Percentiles rank a stretch among this genome's conserved stretches.
Conservation (phyloP, 2,888 invertebrate species). For the Athalia cordata region DNA sequence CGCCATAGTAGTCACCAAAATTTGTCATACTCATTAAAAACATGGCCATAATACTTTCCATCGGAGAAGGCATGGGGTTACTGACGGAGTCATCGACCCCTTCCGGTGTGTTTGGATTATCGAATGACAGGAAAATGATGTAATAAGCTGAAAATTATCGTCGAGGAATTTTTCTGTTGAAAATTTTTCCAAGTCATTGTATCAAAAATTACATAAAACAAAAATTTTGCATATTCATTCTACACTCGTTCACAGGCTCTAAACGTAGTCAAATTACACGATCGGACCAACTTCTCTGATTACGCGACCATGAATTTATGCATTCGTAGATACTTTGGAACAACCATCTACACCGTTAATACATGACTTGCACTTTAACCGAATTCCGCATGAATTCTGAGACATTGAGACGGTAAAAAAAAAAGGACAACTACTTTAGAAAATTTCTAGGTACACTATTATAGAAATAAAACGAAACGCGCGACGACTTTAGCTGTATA, state of each 20-base stretch:
- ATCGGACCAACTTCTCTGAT: slow-evolving; percentile 20
- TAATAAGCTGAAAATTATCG: slow-evolving; percentile 84
- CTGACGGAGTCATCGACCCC: slow-evolving; percentile 87
- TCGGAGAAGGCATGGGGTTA: slow-evolving; percentile 93
- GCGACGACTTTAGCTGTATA: neutral
- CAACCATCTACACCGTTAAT: neutral
- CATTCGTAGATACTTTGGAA: neutral
- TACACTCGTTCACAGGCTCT: neutral
- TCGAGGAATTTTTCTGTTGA: neutral
- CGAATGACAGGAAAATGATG: slow-evolving; percentile 92
- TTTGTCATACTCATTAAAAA: slow-evolving; percentile 98
- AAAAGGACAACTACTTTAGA: neutral
- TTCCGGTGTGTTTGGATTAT: slow-evolving; percentile 87
- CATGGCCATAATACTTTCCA: slow-evolving; percentile 98
- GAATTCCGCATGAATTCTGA: neutral
- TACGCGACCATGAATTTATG: neutral
- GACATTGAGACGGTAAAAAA: neutral
- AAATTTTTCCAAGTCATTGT: slow-evolving; percentile 21
- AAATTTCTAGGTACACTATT: neutral
- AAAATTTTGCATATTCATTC: slow-evolving; percentile 2
- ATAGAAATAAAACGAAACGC: neutral
- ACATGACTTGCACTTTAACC: slow-evolving; percentile 2
- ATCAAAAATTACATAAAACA: neutral
- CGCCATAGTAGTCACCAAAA: slow-evolving; percentile 95
- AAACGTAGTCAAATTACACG: slow-evolving; percentile 11